Conservation (phyloP, 2,113 vertebrate species). For the Coracopsis vasa region DNA sequence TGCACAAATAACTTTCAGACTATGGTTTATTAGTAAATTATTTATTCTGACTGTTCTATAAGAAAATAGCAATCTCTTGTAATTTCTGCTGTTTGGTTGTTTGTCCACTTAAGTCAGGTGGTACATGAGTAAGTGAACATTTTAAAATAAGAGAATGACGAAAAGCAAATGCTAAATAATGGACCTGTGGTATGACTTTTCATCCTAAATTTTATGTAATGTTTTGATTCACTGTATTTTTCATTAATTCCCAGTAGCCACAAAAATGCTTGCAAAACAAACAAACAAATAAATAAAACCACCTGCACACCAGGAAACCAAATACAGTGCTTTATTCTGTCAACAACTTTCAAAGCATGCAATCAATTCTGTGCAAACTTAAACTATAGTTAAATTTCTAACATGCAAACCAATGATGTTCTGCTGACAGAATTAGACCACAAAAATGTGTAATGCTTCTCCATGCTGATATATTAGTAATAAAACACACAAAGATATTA, state of each 20-base stretch:
- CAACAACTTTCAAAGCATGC: background rate
- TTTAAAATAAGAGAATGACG: background rate
- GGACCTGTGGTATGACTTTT: background rate
- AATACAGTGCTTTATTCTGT: background rate
- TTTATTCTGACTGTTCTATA: background rate
- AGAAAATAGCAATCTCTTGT: background rate
- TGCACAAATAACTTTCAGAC: background rate
- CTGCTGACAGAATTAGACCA: background rate
- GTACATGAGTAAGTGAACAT: background rate
- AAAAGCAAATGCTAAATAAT: background rate
- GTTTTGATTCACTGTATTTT: background rate
- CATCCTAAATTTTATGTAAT: background rate
- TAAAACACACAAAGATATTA: background rate
- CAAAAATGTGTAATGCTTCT: background rate
- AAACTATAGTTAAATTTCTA: background rate
- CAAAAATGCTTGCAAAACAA: background rate
- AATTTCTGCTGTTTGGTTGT: background rate
- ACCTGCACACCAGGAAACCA: background rate
- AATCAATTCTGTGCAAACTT: background rate
- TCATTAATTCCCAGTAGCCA: background rate
- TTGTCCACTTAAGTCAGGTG: background rate
- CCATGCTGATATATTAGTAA: background rate
- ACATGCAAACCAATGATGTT: background rate
- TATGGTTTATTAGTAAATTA: background rate
- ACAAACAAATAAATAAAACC: background rate